phyloP scores from a whole-genome alignment of 1,140 invertebrate species.

The Aphidius ervi region DNA sequence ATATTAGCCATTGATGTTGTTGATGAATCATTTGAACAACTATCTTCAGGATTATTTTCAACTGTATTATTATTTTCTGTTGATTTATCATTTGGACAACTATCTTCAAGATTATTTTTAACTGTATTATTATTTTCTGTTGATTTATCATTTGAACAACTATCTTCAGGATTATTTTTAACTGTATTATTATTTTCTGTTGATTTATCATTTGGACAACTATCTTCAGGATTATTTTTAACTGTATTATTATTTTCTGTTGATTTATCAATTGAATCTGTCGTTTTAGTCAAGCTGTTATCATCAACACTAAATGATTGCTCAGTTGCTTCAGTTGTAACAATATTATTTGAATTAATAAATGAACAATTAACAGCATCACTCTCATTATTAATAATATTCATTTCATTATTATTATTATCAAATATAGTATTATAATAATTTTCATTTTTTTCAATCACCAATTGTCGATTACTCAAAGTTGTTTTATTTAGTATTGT shows the following conservation, averaged over 20 bases:
- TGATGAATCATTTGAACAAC: constrained; percentile 54
- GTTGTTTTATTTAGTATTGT: constrained; percentile 31
- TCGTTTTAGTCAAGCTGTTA: constrained; percentile 63
- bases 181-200: constrained; percentile 16
- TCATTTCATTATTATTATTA: constrained; percentile 24
- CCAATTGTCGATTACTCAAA: constrained; percentile 32
- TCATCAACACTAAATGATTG: constrained; percentile 61
- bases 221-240: constrained; percentile 66
- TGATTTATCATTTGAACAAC: constrained; percentile 28
- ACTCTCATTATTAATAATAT: constrained; percentile 30
- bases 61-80: constrained; percentile 33
- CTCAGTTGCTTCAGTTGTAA: constrained; percentile 67
- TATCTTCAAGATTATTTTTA: constrained; percentile 11
- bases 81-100: constrained; percentile 24
- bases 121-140: constrained; percentile 16
- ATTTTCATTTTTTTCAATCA: constrained; percentile 34
- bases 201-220: constrained; percentile 28
- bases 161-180: constrained; percentile 22
- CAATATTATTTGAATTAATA: constrained; percentile 72
- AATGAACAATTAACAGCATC: constrained; percentile 63
- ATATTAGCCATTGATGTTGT: constrained; percentile 65
- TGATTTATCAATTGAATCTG: constrained; percentile 64
- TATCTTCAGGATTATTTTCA: constrained; percentile 57
- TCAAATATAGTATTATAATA: constrained; percentile 38
- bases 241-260: constrained; percentile 79